These are phyloP conservation scores for Atta cephalotes DNA, from an alignment of 1,140 invertebrate species.

Conservation along the genomic window DNA sequence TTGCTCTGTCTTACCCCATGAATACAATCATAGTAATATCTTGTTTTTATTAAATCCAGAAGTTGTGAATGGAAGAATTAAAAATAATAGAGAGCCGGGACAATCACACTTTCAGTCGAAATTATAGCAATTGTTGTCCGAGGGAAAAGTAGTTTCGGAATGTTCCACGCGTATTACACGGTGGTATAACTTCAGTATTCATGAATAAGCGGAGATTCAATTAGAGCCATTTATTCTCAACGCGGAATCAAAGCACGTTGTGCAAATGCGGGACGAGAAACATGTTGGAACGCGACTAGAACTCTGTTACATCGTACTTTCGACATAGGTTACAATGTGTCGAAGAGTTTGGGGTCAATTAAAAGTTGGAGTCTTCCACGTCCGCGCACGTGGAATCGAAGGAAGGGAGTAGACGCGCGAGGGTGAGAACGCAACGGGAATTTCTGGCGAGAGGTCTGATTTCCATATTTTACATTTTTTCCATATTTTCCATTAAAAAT, in stretches of 20 bases:
- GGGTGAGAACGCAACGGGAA: background rate
- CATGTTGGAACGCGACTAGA: slow-evolving; percentile 20
- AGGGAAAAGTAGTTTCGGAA: background rate
- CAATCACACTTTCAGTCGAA: background rate
- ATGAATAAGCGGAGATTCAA: slow-evolving; percentile 41
- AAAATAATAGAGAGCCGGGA: background rate
- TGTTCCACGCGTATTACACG: background rate
- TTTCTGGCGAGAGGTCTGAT: slow-evolving; percentile 3
- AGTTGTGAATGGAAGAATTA: slow-evolving; percentile 12
- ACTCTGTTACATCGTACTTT: slow-evolving; percentile 29
- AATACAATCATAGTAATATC: slow-evolving; percentile 64
- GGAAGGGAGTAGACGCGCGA: background rate
- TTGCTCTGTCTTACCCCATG: slow-evolving; percentile 51
- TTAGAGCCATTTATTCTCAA: slow-evolving; percentile 34
- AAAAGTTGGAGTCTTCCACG: slow-evolving; percentile 46
- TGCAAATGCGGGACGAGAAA: slow-evolving; percentile 11
- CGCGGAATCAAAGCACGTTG: slow-evolving; percentile 37
- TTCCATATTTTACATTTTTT: slow-evolving; percentile 76
- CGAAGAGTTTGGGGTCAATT: slow-evolving; percentile 53
- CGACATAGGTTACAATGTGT: slow-evolving; percentile 33
- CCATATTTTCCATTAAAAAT: slow-evolving; percentile 55
- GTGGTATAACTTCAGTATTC: slow-evolving; percentile 9
- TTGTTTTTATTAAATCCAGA: background rate
- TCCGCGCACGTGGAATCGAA: background rate
- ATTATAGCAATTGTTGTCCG: background rate